These are phyloP conservation scores for Tragelaphus oryx DNA, from an alignment of 2,797 vertebrate genomes.

Conservation along the genomic window DNA sequence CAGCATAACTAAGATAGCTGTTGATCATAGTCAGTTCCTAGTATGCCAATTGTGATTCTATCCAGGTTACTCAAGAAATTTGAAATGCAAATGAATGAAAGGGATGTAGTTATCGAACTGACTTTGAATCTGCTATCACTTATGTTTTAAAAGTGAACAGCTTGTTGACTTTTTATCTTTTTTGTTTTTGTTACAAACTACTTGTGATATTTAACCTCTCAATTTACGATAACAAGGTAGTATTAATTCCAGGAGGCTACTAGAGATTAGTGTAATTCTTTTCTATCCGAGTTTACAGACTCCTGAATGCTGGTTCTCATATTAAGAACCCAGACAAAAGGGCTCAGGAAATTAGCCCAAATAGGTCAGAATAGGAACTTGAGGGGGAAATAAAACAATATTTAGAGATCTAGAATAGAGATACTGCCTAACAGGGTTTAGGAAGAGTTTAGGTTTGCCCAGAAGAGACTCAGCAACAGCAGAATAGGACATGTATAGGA, in stretches of 20 bases:
- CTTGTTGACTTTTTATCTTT: neutral
- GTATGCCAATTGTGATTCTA: neutral
- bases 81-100: neutral
- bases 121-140: neutral
- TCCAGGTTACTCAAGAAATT: neutral
- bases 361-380: neutral
- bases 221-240: neutral
- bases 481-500: neutral
- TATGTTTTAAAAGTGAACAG: neutral
- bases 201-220: conserved; percentile 1
- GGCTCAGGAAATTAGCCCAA: neutral
- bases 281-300: neutral
- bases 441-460: neutral
- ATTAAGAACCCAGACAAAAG: neutral
- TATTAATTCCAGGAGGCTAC: neutral
- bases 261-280: neutral
- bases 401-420: neutral
- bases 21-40: neutral
- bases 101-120: neutral
- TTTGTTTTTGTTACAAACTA: neutral
- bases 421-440: neutral
- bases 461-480: neutral
- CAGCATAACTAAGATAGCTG: neutral
- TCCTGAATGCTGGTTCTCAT: neutral
- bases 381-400: neutral